These are phyloP conservation scores for Mobula hypostoma DNA, from an alignment of 2,113 vertebrate species.

Conservation along the genomic window DNA sequence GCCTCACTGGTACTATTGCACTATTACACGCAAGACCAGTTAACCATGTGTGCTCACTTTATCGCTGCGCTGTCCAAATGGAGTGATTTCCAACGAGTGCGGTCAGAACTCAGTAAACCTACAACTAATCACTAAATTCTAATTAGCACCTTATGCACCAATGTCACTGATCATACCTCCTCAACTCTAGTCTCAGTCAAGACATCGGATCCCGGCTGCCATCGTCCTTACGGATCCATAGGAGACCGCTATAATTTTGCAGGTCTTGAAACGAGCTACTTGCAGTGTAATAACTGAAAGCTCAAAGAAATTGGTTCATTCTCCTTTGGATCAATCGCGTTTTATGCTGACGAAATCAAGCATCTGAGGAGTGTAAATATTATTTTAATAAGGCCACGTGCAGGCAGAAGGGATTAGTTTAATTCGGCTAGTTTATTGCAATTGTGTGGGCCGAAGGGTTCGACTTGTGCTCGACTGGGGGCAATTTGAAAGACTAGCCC, in stretches of 20 bases:
- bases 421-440: too few species aligned
- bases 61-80: neutral
- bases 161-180: neutral
- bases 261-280: neutral
- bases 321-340: neutral
- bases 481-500: too few species aligned
- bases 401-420: too few species aligned
- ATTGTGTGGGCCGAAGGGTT: too few species aligned
- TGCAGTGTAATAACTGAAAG: too few species aligned
- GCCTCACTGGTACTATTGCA: neutral
- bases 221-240: neutral
- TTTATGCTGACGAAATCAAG: neutral
- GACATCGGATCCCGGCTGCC: neutral
- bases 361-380: neutral
- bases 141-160: neutral
- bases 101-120: neutral
- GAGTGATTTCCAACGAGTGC: neutral
- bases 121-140: neutral
- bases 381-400: too few species aligned
- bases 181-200: neutral
- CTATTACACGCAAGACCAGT: neutral
- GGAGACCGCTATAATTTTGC: neutral
- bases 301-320: neutral
- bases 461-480: too few species aligned
- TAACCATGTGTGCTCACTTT: neutral